Evolutionary conservation across 1,140 invertebrate genomes (phyloP), one percentile per base, ranked within the genome.

Genomic region (Cydia strobilella): DNA sequence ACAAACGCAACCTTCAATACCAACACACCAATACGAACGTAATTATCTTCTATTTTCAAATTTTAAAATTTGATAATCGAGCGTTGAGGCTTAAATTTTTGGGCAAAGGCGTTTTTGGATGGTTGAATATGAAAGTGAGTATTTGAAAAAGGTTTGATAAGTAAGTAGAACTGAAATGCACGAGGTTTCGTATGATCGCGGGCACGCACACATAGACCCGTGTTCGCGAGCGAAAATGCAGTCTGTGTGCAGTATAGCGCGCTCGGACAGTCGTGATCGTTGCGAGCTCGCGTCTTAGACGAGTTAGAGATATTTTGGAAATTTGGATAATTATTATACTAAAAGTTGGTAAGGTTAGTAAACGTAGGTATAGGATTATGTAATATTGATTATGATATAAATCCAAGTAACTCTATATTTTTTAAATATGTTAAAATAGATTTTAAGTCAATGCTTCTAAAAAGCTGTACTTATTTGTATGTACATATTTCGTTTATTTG

Each of bases 141-240:
- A 54, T 81, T 77, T 77, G 85, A 84, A 83, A 84, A 80, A 83
- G 82, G 80, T 80, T 81, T 83, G 85, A 88, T 89, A 90, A 90
- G 83, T 84, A 77, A 84, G 83, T 82, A 82, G 78, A 88, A 88
- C 84, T 88, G 78, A 91, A 92, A 88, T 88, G 84, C 76, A 83
- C 88, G 85, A 89, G 89, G 88, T 91, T 74, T 87, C 84, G 82
- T 90, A 87, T 84, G 82, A 88, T 83, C 88, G 82, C 84, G 83
- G 80, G 79, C 84, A 87, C 84, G 77, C 87, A 87, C 89, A 91
- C 89, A 78, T 72, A 13, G 51, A 62, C 75, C 59, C 25, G 31
- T 31, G 73, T 84, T 79, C 80, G 82, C 82, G 77, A 80, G 87
- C 86, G 84, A 84, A 84, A 82, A 76, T 92, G 90, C 90, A 92